phyloP scores from a whole-genome alignment of 2,888 invertebrate species.

The Polyommatus icarus region DNA sequence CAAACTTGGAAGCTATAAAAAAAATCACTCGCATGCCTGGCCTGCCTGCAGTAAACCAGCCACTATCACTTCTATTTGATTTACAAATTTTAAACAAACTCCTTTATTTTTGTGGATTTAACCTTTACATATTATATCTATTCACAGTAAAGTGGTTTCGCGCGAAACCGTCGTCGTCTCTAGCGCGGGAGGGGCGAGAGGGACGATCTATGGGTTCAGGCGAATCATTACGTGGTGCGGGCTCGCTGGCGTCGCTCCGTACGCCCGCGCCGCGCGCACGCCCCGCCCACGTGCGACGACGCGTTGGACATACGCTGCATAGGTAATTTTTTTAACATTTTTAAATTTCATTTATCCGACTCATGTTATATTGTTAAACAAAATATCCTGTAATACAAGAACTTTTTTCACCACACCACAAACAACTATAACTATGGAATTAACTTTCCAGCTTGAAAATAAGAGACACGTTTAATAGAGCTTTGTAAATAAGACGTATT shows the following conservation, averaged over 20 bases:
- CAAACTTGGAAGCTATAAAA: no score
- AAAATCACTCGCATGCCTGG: no score
- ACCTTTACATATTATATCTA: no score
- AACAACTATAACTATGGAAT: no score
- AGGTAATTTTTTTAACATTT: conserved; percentile 48
- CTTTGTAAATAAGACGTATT: neutral
- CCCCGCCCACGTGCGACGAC: conserved; percentile 61
- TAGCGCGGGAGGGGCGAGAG: conserved; percentile 25
- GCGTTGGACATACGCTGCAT: conserved; percentile 69
- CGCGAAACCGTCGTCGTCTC: conserved; percentile 62
- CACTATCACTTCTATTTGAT: no score
- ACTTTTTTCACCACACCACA: neutral
- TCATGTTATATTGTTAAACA: no score
- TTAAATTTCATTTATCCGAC: no score
- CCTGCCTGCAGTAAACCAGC: no score
- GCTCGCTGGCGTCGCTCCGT: conserved; percentile 80
- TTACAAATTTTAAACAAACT: no score
- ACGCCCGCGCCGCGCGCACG: conserved; percentile 57
- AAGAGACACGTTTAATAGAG: neutral
- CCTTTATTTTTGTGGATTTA: no score
- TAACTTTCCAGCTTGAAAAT: no score
- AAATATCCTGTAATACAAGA: no score
- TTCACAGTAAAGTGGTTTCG: conserved; percentile 82
- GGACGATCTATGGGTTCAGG: conserved; percentile 50
- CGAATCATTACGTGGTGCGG: conserved; percentile 75